These are phyloP conservation scores for Trichogramma pretiosum DNA, from an alignment of 1,140 invertebrate genomes.

Conservation along the genomic window DNA sequence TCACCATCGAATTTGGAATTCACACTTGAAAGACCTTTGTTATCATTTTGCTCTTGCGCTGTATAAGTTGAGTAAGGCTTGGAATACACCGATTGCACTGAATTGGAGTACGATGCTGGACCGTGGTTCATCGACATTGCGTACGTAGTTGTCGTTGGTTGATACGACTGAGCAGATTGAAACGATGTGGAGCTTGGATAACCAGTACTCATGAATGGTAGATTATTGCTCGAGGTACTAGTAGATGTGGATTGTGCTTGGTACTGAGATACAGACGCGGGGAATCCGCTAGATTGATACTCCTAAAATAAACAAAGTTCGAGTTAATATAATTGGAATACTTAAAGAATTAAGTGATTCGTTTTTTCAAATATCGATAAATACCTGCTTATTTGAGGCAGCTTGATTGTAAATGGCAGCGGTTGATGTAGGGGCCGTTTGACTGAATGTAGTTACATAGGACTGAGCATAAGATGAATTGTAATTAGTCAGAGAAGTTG, in stretches of 20 bases:
- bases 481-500: slow-evolving; percentile 36
- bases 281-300: slow-evolving; percentile 38
- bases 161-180: slow-evolving; percentile 38
- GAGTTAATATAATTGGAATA: slow-evolving; percentile 7
- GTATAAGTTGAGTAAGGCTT: too few relatives aligned
- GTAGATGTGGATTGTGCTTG: slow-evolving; percentile 36
- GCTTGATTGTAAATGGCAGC: slow-evolving; percentile 37
- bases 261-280: slow-evolving; percentile 40
- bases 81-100: slow-evolving; percentile 41
- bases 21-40: too few relatives aligned
- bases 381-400: slow-evolving; percentile 36
- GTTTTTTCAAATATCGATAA: neutral
- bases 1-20: too few relatives aligned
- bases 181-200: slow-evolving; percentile 40
- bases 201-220: slow-evolving; percentile 34
- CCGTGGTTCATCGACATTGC: slow-evolving; percentile 40
- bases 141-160: slow-evolving; percentile 40
- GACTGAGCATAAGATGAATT: slow-evolving; percentile 40
- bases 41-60: too few relatives aligned
- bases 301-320: slow-evolving; percentile 24
- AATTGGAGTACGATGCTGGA: slow-evolving; percentile 37
- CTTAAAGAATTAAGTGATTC: neutral
- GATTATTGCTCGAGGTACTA: slow-evolving; percentile 35
- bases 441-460: slow-evolving; percentile 37
- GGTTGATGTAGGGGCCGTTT: slow-evolving; percentile 35